These are phyloP conservation scores for Bos indicus DNA, from an alignment of 2,113 vertebrate species.

Conservation along the genomic window DNA sequence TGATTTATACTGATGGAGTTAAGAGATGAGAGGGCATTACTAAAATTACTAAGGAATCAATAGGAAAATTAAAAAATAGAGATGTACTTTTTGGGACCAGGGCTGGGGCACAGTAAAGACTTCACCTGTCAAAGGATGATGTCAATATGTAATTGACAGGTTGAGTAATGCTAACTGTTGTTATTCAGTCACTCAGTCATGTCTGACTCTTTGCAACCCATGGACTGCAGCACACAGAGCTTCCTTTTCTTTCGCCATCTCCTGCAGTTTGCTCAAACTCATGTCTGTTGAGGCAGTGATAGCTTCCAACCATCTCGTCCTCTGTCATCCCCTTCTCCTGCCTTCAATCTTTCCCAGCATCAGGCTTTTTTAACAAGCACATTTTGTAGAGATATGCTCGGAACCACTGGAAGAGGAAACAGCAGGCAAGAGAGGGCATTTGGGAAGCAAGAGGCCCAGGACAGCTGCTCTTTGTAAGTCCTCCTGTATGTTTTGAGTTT, in stretches of 20 bases:
- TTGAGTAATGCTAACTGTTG: rapidly evolving
- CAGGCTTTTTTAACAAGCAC: neutral
- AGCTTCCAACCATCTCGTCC: neutral
- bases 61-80: neutral
- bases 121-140: no score
- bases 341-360: neutral
- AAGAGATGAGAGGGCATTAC: neutral
- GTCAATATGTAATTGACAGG: rapidly evolving
- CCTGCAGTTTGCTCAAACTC: neutral
- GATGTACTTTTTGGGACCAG: rapidly evolving
- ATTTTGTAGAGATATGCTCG: rapidly evolving
- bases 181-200: neutral
- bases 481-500: neutral
- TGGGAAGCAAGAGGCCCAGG: rapidly evolving
- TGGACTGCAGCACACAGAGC: neutral
- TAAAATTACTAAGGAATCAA: neutral
- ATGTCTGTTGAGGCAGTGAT: rapidly evolving
- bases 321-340: neutral
- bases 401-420: no score
- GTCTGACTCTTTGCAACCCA: neutral
- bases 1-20: neutral
- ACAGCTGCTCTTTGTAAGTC: no score
- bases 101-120: rapidly evolving
- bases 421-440: no score
- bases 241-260: neutral